Evolutionary conservation across 1,140 invertebrate species (phyloP).

Genomic region (Nephotettix cincticeps): DNA sequence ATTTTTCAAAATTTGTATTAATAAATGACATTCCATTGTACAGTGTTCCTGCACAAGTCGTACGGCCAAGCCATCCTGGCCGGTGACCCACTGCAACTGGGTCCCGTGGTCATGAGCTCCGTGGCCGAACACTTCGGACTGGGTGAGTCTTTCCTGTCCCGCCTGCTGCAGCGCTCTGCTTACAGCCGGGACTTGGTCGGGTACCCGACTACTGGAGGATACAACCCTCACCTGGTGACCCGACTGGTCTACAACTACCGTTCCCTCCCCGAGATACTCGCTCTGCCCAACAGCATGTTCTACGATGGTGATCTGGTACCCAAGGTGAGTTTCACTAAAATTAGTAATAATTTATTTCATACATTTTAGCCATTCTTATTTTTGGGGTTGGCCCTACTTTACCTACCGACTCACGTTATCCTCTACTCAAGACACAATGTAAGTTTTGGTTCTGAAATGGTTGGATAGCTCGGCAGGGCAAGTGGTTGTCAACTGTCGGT

Average conservation of each 20-base stretch:
- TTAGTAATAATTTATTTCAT: no score
- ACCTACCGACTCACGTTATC: no score
- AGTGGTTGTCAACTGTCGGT: no score
- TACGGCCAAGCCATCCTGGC: slow-evolving; percentile 75
- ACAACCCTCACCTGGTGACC: slow-evolving; percentile 67
- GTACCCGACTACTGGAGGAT: slow-evolving; percentile 54
- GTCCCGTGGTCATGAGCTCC: slow-evolving; percentile 73
- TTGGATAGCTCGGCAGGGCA: no score
- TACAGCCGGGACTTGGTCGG: slow-evolving; percentile 43
- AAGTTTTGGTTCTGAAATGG: no score
- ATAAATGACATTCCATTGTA: no score
- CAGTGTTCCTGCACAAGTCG: slow-evolving; percentile 46
- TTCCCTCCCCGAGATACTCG: slow-evolving; percentile 74
- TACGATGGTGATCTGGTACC: slow-evolving; percentile 72
- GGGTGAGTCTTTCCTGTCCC: slow-evolving; percentile 43
- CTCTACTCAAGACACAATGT: no score
- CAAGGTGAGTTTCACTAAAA: slow-evolving; percentile 51
- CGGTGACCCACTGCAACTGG: slow-evolving; percentile 90
- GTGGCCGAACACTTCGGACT: slow-evolving; percentile 64
- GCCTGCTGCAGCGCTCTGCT: slow-evolving; percentile 41
- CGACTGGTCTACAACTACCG: slow-evolving; percentile 75
- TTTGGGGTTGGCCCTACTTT: no score
- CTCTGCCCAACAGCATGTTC: slow-evolving; percentile 75
- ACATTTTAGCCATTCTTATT: no score
- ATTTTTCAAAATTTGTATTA: no score